Evolutionary conservation across 1,140 invertebrate genomes (phyloP).

Genomic region (Zaprionus camerounensis): DNA sequence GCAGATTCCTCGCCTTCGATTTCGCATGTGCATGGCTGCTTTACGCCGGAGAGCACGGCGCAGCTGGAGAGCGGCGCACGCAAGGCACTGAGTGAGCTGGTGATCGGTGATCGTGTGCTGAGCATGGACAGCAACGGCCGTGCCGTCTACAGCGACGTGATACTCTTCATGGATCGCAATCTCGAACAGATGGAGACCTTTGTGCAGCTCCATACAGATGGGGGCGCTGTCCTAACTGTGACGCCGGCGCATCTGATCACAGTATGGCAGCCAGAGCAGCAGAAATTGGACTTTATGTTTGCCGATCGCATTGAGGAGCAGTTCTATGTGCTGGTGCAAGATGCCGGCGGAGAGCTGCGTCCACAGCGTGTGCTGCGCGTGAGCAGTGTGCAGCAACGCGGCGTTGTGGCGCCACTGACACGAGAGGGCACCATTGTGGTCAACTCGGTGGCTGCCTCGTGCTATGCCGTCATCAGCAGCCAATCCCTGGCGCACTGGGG

Average conservation of each 20-base stretch:
- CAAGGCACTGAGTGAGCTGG: conserved; percentile 89
- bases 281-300: conserved; percentile 85
- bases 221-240: conserved; percentile 89
- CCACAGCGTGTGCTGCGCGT: conserved; percentile 88
- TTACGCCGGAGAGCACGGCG: conserved; percentile 89
- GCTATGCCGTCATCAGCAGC: conserved; percentile 95
- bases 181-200: conserved; percentile 88
- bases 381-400: conserved; percentile 86
- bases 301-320: conserved; percentile 86
- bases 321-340: conserved; percentile 85
- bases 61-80: conserved; percentile 85
- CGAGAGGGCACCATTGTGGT: conserved; percentile 93
- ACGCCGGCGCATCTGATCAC: conserved; percentile 94
- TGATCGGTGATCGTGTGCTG: conserved; percentile 92
- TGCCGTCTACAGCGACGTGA: conserved; percentile 92
- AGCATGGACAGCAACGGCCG: conserved; percentile 88
- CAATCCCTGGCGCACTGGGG: conserved; percentile 93
- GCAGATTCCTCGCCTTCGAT: conserved; percentile 94
- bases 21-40: conserved; percentile 93
- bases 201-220: conserved; percentile 89
- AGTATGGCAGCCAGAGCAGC: conserved; percentile 77
- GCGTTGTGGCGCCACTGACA: conserved; percentile 96
- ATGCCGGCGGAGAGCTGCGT: conserved; percentile 85
- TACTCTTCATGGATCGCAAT: conserved; percentile 94
- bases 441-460: conserved; percentile 95